A percentile compares a stretch with the other conserved stretches of the same genome.
phyloP scores from a whole-genome alignment of 2,888 invertebrate species.

The Chironomus tentans region DNA sequence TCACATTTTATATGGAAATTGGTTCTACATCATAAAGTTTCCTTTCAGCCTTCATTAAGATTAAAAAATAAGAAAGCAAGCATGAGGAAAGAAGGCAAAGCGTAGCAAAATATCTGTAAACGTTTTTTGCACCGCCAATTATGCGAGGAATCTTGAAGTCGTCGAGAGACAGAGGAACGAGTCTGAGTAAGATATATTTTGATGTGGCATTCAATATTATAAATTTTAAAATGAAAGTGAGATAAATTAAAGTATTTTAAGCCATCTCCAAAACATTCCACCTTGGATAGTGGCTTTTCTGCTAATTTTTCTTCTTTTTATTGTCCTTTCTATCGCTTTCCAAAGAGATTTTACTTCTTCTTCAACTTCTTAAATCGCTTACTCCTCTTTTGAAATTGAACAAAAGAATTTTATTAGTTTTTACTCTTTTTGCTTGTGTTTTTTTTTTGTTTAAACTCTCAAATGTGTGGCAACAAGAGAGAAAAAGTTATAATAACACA shows the following conservation, averaged over 20 bases:
- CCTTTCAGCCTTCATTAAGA: background rate
- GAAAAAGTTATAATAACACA: constrained; percentile 28
- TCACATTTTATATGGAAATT: background rate
- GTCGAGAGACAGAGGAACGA: too few relatives aligned
- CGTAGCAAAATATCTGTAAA: background rate
- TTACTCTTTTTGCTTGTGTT: background rate
- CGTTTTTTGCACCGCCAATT: background rate
- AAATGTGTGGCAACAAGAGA: constrained; percentile 13
- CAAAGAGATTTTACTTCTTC: too few relatives aligned
- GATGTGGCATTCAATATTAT: too few relatives aligned
- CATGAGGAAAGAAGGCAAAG: background rate
- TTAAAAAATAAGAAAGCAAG: background rate
- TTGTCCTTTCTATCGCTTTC: too few relatives aligned
- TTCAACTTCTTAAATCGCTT: too few relatives aligned
- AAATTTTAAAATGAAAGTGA: too few relatives aligned
- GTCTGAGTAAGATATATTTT: too few relatives aligned
- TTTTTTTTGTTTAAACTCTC: background rate
- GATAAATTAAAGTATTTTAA: too few relatives aligned
- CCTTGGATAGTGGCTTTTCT: background rate
- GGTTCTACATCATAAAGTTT: constrained; percentile 22
- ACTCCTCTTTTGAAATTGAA: background rate
- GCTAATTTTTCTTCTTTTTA: background rate
- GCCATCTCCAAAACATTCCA: too few relatives aligned
- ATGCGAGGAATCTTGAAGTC: too few relatives aligned
- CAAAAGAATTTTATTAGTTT: background rate